Evolutionary conservation across 2,797 vertebrate genomes (phyloP).

Genomic region (Myotis findleyi): DNA sequence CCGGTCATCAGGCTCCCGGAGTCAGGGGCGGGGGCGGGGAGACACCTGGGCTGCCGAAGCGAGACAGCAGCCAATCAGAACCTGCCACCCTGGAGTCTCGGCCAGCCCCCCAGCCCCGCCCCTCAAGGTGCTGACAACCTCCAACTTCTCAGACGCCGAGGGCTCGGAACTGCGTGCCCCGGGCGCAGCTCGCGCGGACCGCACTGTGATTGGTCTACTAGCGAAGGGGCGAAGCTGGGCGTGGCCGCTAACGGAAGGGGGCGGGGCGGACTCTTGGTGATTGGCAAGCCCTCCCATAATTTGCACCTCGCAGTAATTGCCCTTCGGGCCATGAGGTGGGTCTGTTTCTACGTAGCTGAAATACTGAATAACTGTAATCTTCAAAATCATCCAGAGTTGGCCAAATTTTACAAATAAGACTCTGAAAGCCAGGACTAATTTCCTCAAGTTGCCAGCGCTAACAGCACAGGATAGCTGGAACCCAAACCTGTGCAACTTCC

Average conservation of each 20-base stretch:
- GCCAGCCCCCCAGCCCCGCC: neutral
- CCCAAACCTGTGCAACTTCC: neutral
- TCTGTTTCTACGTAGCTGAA: neutral
- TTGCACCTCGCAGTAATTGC: conserved; percentile 45
- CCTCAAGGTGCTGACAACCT: neutral
- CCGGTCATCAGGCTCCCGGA: neutral
- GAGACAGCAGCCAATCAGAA: neutral
- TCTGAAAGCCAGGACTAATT: neutral
- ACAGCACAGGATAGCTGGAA: neutral
- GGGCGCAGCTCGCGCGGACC: neutral
- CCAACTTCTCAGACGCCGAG: fast-evolving
- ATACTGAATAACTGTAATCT: neutral
- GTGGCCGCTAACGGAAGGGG: fast-evolving
- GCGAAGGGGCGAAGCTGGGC: neutral
- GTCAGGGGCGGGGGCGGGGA: too few relatives aligned
- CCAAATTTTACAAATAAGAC: neutral
- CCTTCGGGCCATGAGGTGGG: neutral
- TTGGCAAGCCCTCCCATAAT: neutral
- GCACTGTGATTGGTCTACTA: conserved; percentile 31
- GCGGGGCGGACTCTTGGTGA: neutral
- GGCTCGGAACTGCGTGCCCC: fast-evolving
- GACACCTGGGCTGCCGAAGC: neutral
- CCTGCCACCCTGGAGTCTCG: neutral
- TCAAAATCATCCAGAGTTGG: neutral
- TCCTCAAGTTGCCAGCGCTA: neutral